Conservation (phyloP, 1,140 invertebrate genomes). For the Oppia nitens region DNA sequence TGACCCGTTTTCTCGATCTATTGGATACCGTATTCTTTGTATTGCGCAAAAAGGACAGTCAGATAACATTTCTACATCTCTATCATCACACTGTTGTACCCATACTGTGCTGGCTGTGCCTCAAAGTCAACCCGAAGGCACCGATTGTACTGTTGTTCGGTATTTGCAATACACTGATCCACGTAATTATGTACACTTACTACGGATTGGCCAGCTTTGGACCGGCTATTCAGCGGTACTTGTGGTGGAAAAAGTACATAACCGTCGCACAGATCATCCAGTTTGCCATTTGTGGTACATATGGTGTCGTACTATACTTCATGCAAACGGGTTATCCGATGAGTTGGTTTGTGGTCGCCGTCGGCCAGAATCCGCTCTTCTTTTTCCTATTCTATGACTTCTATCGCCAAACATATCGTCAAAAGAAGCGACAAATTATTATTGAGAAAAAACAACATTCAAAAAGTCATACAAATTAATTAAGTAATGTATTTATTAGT, state of each 20-base stretch:
- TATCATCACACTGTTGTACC: conserved; percentile 54
- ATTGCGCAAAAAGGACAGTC: conserved; percentile 63
- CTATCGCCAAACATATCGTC: background rate
- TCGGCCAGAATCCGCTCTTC: conserved; percentile 6
- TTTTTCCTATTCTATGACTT: conserved; percentile 8
- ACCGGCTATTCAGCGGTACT: conserved; percentile 55
- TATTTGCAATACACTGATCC: conserved; percentile 27
- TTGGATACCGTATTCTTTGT: conserved; percentile 49
- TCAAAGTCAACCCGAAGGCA: conserved; percentile 51
- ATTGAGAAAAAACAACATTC: too few relatives aligned
- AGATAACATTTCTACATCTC: conserved; percentile 69
- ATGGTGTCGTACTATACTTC: background rate
- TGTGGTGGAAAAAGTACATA: conserved; percentile 86
- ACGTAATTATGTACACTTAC: conserved; percentile 65
- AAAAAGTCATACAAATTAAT: too few relatives aligned
- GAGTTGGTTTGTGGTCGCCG: background rate
- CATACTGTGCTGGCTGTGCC: conserved; percentile 24
- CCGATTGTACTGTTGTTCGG: conserved; percentile 40
- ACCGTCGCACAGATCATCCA: conserved; percentile 63
- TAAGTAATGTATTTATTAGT: too few relatives aligned
- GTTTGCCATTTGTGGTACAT: background rate
- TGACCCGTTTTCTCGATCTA: conserved; percentile 16
- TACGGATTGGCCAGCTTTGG: conserved; percentile 69
- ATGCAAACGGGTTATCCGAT: background rate
- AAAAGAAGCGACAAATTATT: background rate